These are phyloP conservation scores for Folsomia manolachei DNA, from an alignment of 2,888 invertebrate species.

Conservation along the genomic window DNA sequence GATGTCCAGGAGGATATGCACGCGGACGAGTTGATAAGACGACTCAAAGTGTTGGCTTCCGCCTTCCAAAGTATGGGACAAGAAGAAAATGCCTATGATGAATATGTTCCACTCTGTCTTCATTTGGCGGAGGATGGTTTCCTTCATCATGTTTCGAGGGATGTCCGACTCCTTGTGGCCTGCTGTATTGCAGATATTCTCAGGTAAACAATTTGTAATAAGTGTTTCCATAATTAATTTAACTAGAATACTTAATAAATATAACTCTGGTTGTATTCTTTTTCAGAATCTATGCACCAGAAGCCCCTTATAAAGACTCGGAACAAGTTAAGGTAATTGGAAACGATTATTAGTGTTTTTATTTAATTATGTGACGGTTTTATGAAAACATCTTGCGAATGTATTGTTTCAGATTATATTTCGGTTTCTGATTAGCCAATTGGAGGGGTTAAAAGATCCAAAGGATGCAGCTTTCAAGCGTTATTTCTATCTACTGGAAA, in stretches of 20 bases:
- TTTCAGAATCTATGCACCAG: constrained; percentile 95
- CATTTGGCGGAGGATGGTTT: constrained; percentile 92
- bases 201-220: too few relatives aligned
- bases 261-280: too few relatives aligned
- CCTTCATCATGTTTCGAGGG: constrained; percentile 80
- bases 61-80: constrained; percentile 95
- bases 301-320: constrained; percentile 94
- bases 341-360: constrained; percentile 1
- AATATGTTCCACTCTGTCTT: constrained; percentile 85
- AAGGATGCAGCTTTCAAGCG: constrained; percentile 96
- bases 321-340: constrained; percentile 74
- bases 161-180: constrained; percentile 90
- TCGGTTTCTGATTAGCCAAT: constrained; percentile 88
- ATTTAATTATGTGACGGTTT: constrained; percentile 15
- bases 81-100: constrained; percentile 89
- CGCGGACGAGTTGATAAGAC: constrained; percentile 89
- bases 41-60: constrained; percentile 90
- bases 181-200: constrained; percentile 97
- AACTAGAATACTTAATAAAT: too few relatives aligned
- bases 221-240: too few relatives aligned
- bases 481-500: constrained; percentile 94
- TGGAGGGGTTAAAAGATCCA: constrained; percentile 89
- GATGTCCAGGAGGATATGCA: constrained; percentile 92
- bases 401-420: constrained; percentile 70
- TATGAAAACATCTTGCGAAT: constrained; percentile 7